Evolutionary conservation across 2,113 vertebrate species (phyloP).

Genomic region (Cariama cristata): DNA sequence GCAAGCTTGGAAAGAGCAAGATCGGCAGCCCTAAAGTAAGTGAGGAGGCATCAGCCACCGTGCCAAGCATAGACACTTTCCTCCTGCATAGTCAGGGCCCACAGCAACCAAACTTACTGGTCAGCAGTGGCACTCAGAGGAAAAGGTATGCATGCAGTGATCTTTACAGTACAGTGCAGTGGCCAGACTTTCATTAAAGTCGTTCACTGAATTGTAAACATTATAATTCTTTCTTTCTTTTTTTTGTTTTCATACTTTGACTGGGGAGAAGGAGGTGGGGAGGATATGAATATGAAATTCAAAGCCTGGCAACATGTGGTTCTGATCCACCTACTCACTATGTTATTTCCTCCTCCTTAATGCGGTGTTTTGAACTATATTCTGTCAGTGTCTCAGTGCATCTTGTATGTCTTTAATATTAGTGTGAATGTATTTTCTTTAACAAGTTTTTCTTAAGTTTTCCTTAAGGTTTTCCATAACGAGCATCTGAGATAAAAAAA

Average conservation of each 20-base stretch:
- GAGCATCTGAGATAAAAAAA: slow-evolving; percentile 43
- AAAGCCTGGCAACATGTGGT: slow-evolving; percentile 49
- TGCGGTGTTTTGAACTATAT: slow-evolving; percentile 44
- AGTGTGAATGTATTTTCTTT: slow-evolving; percentile 61
- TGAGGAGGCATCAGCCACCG: slow-evolving; percentile 79
- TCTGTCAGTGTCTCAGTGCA: slow-evolving; percentile 64
- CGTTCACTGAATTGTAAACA: slow-evolving; percentile 54
- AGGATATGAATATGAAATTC: slow-evolving; percentile 25
- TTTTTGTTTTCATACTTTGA: slow-evolving; percentile 3
- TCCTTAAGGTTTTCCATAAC: background rate
- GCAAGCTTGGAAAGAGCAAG: slow-evolving; percentile 92
- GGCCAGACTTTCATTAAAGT: slow-evolving; percentile 72
- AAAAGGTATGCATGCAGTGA: slow-evolving; percentile 82
- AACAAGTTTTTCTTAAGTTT: slow-evolving; percentile 15
- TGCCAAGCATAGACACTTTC: slow-evolving; percentile 83
- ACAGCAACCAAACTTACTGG: slow-evolving; percentile 79
- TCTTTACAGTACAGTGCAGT: slow-evolving; percentile 78
- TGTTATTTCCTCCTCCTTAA: slow-evolving; percentile 44
- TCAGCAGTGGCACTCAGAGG: slow-evolving; percentile 83
- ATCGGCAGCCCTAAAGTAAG: slow-evolving; percentile 98
- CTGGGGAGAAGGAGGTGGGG: slow-evolving; percentile 48
- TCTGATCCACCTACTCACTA: slow-evolving; percentile 41
- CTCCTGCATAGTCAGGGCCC: slow-evolving; percentile 81
- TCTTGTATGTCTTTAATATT: slow-evolving; percentile 55
- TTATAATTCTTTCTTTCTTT: background rate